Base-by-base conservation (phyloP, 2,797 vertebrate species). In the Acipenser oxyrinchus region DNA sequence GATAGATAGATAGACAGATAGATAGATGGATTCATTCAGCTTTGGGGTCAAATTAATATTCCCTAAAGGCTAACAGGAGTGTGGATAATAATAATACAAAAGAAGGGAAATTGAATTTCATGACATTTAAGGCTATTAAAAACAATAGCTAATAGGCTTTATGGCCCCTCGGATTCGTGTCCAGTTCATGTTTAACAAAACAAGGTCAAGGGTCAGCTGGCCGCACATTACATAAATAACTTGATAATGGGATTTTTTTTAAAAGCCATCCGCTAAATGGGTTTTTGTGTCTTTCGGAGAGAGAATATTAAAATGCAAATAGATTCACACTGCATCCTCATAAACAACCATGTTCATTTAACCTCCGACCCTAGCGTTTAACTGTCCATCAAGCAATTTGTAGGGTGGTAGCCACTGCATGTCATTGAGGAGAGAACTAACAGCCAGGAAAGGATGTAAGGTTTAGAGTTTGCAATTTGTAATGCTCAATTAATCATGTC, bases 301-400 rank as follows among this genome's bases (percentile, higher is more conserved):
- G 92, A 91, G 92, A 88, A 94, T 92, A 98, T 99, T 99, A 96
- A 95, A 92, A 98, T 99, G 96, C 94, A 99, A 98, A 99, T 98
- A 90, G 91, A 97, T 97, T 93, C 93, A 82, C 89, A 89, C 89
- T 84, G 86, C 92, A 94, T 96, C 95, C 94, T 96, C 93, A 96
- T 95, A 99, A 97, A 98, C 94, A 97, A 94, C 95, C 87, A 85
- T 95, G 93, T 96, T 95, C 95, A 93, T 99, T 98, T 97, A 99
- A 97, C 96, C 95, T 86, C 81, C 81, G 91, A 94, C 94, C 95
- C 84, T 88, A 77, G 75, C 87, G 93, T 95, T 98, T 97, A 97
- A 94, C 94, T 95, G 94, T 93, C 94, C 93, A 95, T 98, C 91
- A 93, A 92, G 92, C 93, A 93, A 97, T 97, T 95, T 98, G 94